A percentile compares a stretch with the other conserved stretches of the same genome.
These are phyloP conservation scores for Fundulus diaphanus DNA, from an alignment of 2,797 vertebrate genomes.

Conservation along the genomic window DNA sequence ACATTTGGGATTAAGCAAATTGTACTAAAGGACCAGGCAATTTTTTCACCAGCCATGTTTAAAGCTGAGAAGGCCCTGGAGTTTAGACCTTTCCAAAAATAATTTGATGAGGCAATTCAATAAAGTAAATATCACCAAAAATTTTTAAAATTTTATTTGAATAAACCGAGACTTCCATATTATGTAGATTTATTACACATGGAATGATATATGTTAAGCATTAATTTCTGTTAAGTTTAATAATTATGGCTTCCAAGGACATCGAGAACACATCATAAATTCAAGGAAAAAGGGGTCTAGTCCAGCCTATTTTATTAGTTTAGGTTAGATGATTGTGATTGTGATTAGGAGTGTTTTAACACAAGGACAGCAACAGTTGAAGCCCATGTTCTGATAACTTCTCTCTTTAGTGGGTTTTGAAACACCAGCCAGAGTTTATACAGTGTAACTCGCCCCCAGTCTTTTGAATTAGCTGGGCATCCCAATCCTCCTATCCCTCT, in stretches of 20 bases:
- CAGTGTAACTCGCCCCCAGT: not conserved
- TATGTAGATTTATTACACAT: not conserved
- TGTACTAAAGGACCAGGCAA: conserved; percentile 1
- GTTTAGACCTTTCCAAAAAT: not conserved
- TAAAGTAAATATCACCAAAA: not conserved
- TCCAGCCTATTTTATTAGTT: not conserved
- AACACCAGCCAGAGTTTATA: not conserved
- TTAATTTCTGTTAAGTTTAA: not conserved
- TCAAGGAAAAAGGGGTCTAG: not conserved
- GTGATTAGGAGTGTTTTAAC: not conserved
- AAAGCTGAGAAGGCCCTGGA: not conserved
- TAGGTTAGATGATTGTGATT: not conserved
- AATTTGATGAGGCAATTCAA: not conserved
- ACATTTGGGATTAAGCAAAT: not conserved
- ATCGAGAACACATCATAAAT: not conserved
- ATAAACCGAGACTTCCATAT: not conserved
- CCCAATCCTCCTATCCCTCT: not conserved
- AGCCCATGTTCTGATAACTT: not conserved
- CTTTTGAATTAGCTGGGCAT: not conserved
- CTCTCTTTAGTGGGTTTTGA: not conserved
- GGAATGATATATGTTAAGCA: not conserved
- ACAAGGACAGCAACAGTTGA: not conserved
- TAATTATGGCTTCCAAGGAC: not conserved
- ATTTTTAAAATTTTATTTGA: not conserved
- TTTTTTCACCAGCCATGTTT: conserved; percentile 2